phyloP scores from a whole-genome alignment of 2,797 vertebrate species.

The Chromis chromis region DNA sequence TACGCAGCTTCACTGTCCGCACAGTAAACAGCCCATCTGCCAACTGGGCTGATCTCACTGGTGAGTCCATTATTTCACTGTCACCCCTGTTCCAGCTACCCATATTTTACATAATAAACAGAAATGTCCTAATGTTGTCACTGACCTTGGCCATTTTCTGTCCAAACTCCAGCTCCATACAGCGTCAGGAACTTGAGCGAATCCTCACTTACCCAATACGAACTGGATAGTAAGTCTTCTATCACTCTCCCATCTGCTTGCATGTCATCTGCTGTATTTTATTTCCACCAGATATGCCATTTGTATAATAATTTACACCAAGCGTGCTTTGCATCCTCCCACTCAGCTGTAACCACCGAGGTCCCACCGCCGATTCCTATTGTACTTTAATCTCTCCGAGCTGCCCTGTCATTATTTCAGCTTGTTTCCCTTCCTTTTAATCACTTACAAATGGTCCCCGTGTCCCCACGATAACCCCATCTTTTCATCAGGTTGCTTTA shows the following conservation, averaged over 20 bases:
- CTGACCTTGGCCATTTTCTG: not conserved
- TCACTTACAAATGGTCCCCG: slow-evolving; percentile 62
- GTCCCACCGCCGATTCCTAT: slow-evolving; percentile 39
- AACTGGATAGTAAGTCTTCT: slow-evolving; percentile 95
- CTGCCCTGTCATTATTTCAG: slow-evolving; percentile 59
- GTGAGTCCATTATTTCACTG: slow-evolving; percentile 81
- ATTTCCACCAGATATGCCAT: slow-evolving; percentile 34
- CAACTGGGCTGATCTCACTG: slow-evolving; percentile 91
- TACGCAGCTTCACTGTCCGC: slow-evolving; percentile 88
- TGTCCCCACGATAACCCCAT: slow-evolving; percentile 60
- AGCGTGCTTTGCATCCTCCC: slow-evolving; percentile 47
- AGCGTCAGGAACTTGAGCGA: slow-evolving; percentile 93
- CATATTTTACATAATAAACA: not conserved
- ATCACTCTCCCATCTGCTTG: slow-evolving; percentile 51
- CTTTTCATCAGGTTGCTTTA: slow-evolving; percentile 57
- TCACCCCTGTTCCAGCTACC: not conserved
- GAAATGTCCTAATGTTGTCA: not conserved
- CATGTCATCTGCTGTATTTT: slow-evolving; percentile 40
- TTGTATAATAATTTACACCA: slow-evolving; percentile 49
- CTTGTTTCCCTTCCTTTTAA: slow-evolving; percentile 62
- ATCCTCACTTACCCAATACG: slow-evolving; percentile 95
- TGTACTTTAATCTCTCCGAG: slow-evolving; percentile 69
- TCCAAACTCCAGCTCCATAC: slow-evolving; percentile 87
- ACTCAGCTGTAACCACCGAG: slow-evolving; percentile 47
- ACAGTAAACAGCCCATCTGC: slow-evolving; percentile 84